Evolutionary conservation across 2,113 vertebrate species (phyloP), one percentile per base, ranked within the genome.

Genomic region (Festucalex cinctus): DNA sequence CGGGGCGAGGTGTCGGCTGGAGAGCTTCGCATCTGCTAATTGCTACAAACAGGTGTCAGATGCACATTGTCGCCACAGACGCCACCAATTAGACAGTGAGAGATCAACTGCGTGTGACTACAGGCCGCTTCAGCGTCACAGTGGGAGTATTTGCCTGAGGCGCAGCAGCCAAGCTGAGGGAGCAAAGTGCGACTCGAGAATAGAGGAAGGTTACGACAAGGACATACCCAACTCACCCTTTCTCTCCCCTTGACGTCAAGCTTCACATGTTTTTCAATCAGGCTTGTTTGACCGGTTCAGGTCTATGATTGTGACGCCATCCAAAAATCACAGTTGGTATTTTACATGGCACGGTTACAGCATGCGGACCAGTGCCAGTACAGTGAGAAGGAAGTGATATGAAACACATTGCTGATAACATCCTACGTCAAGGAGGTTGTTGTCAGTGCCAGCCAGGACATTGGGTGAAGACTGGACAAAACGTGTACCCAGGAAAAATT

Each of bases 41-140:
- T 90, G 73, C 86, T 90, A 92, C 91, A 92, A 93, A 92, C 91
- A 92, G 91, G 91, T 92, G 90, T 86, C 92, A 93, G 92, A 91
- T 92, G 92, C 83, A 82, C 36, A 26, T 69, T 75, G 82, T 82
- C 69, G 64, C 86, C 81, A 68, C 66, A 76, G 84, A 71, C 74
- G 28, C 84, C 80, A 84, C 88, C 91, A 91, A 91, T 92, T 91
- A 92, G 81, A 76, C 71, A 70, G 72, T 28, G 66, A 85, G 54
- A 62, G 68, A 86, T 88, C 79, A 81, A 81, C 82, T 75, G 71
- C 76, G 60, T 66, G 63, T 56, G 65, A 86, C 80, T 22, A 41
- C 76, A 83, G 78, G 70, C 74, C 56, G 76, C 69, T 35, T 6
- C 70, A 71, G 70, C 74, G 71, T 73, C 46, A 3, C 79, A 70